Evolutionary conservation across 2,113 vertebrate genomes (phyloP).

Genomic region (Pomatostomus ruficeps): DNA sequence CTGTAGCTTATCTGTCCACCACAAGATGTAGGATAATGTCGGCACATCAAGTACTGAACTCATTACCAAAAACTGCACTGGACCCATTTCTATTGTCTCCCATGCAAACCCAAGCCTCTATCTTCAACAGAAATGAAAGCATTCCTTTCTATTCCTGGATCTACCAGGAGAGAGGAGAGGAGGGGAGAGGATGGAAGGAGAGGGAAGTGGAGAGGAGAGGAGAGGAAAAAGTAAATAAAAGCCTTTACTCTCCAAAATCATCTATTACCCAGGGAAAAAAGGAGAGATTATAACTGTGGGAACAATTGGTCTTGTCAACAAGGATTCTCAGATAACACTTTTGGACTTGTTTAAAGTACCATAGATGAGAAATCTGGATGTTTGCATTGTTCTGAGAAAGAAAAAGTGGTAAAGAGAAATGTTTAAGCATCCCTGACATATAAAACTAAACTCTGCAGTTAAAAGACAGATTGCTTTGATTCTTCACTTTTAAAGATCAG

Average conservation of each 20-base stretch:
- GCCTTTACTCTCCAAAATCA: neutral
- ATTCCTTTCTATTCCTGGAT: neutral
- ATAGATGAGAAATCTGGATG: neutral
- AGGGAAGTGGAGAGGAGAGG: too few species aligned
- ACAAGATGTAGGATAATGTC: neutral
- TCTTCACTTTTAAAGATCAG: conserved; percentile 37
- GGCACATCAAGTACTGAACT: neutral
- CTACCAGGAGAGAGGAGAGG: neutral
- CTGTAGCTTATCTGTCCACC: neutral
- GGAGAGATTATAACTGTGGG: neutral
- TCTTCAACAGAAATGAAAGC: neutral
- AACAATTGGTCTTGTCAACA: conserved; percentile 14
- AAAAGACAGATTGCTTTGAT: conserved; percentile 45
- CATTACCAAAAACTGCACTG: neutral
- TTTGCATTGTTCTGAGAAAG: neutral
- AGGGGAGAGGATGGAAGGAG: accelerated
- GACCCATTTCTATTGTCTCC: neutral
- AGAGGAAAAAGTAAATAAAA: neutral
- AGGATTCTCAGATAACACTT: conserved; percentile 9
- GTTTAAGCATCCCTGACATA: conserved; percentile 42
- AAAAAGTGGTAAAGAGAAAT: conserved; percentile 19
- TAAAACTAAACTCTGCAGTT: conserved; percentile 36
- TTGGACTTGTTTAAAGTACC: conserved; percentile 20
- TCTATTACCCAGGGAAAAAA: neutral
- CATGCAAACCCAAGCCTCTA: neutral